Evolutionary conservation across 2,888 invertebrate species (phyloP).

Genomic region (Tetanocera ferruginea): DNA sequence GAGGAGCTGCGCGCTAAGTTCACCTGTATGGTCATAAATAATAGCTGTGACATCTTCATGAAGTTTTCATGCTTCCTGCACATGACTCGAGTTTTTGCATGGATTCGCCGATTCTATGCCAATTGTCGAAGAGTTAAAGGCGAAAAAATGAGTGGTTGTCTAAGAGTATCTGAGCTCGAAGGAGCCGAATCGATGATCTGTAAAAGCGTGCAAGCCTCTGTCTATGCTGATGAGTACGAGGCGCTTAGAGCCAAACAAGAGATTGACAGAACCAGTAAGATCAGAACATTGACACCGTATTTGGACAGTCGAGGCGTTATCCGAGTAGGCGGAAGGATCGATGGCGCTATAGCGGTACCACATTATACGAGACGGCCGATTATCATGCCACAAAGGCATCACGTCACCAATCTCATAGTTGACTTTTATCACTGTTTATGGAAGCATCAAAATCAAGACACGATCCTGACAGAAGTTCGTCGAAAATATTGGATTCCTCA

Average conservation of each 20-base stretch:
- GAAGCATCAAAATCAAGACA: conserved; percentile 33
- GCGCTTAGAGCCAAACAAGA: not conserved
- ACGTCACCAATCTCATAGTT: not conserved
- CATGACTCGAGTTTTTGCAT: not conserved
- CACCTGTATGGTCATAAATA: not conserved
- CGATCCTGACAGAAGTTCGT: conserved; percentile 30
- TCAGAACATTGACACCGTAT: not conserved
- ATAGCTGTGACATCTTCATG: not conserved
- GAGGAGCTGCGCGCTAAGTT: not conserved
- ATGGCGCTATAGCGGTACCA: conserved; percentile 15
- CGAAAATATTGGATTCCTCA: conserved; percentile 23
- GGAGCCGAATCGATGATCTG: not conserved
- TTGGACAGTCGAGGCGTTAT: not conserved
- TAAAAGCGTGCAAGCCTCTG: not conserved
- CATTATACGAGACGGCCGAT: not conserved
- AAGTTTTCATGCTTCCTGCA: not conserved
- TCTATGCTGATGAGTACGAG: not conserved
- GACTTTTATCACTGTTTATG: conserved; percentile 30
- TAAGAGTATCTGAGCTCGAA: not conserved
- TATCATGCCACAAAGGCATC: not conserved
- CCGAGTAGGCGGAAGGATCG: conserved; percentile 29
- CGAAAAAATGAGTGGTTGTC: no score
- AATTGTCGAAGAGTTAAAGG: not conserved
- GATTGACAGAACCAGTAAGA: not conserved
- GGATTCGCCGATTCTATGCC: not conserved